phyloP scores from a whole-genome alignment of 1,140 invertebrate species.

The Zeugodacus cucurbitae region DNA sequence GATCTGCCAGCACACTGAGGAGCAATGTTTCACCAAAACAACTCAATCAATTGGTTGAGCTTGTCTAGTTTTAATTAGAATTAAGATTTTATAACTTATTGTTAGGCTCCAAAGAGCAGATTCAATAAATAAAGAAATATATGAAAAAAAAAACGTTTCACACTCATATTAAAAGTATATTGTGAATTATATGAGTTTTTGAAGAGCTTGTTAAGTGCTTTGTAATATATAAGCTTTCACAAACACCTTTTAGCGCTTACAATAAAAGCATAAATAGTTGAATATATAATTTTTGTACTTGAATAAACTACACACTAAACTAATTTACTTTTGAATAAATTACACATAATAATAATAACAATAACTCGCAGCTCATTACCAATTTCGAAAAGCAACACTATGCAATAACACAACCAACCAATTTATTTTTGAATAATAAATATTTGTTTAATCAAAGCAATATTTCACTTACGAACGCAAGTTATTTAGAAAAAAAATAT shows the following conservation, averaged over 20 bases:
- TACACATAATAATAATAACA: not conserved
- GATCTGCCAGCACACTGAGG: too few species aligned
- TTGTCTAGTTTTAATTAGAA: too few species aligned
- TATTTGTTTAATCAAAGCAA: not conserved
- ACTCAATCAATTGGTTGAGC: too few species aligned
- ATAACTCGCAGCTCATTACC: not conserved
- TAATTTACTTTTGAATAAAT: not conserved
- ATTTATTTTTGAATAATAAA: not conserved
- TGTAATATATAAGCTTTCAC: not conserved
- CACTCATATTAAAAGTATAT: too few species aligned
- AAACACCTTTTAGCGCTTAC: not conserved
- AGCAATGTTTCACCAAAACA: too few species aligned
- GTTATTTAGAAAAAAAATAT: not conserved
- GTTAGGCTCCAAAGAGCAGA: too few species aligned
- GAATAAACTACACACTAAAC: not conserved
- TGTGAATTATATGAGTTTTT: too few species aligned
- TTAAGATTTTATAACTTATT: too few species aligned
- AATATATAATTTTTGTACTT: not conserved
- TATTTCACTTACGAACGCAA: not conserved
- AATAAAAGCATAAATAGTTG: not conserved
- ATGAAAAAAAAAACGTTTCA: too few species aligned
- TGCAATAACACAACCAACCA: constrained; percentile 18
- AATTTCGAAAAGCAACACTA: not conserved
- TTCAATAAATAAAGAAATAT: too few species aligned
- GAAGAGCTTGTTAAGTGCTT: too few species aligned